These are phyloP conservation scores for Nymphalis urticae DNA, from an alignment of 2,888 invertebrate species.

Conservation along the genomic window DNA sequence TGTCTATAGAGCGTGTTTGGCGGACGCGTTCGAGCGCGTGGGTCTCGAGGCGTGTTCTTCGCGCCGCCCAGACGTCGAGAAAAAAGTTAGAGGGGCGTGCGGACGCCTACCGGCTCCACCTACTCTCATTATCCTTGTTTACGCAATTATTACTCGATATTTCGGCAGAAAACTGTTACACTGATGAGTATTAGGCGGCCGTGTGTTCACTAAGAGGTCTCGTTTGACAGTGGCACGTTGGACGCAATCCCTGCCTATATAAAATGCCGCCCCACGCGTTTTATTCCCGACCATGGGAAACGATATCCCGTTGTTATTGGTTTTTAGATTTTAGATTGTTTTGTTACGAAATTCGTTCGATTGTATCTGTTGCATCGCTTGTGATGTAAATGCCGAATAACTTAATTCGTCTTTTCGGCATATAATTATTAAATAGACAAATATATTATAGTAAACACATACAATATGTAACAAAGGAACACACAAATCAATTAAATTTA, in stretches of 20 bases:
- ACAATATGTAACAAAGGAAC: no score
- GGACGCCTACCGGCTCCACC: constrained; percentile 68
- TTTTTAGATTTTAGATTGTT: constrained; percentile 44
- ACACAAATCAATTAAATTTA: no score
- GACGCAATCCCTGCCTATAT: constrained; percentile 73
- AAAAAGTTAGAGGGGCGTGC: constrained; percentile 77
- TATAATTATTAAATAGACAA: background rate
- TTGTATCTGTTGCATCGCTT: constrained; percentile 15
- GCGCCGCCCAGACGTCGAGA: constrained; percentile 75
- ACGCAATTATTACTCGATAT: constrained; percentile 73
- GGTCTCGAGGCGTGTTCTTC: constrained; percentile 71
- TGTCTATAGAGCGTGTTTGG: constrained; percentile 62
- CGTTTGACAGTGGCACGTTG: constrained; percentile 74
- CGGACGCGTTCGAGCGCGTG: constrained; percentile 71
- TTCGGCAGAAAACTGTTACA: constrained; percentile 62
- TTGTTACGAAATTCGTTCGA: constrained; percentile 32
- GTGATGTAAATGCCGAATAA: background rate
- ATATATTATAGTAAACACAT: background rate
- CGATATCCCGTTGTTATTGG: constrained; percentile 55
- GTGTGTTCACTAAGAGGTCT: constrained; percentile 73
- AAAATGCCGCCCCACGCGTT: constrained; percentile 76
- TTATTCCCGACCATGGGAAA: constrained; percentile 65
- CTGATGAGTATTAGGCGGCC: constrained; percentile 58
- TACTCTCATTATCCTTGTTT: constrained; percentile 79
- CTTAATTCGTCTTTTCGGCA: background rate